phyloP scores from a whole-genome alignment of 2,797 vertebrate species.

The Channallabes apus region DNA sequence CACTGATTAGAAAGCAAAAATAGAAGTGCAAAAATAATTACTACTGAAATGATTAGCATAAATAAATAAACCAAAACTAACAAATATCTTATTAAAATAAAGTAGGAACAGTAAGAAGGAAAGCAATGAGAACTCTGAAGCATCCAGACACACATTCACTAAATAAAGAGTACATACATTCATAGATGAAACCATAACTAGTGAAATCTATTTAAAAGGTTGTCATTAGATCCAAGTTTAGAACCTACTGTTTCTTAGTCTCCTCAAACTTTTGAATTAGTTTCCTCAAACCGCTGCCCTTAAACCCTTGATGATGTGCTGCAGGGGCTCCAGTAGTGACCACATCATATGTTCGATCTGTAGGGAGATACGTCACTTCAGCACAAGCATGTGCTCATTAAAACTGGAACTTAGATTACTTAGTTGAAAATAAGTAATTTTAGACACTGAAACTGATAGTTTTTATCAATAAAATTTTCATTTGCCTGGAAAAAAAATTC shows the following conservation, averaged over 20 bases:
- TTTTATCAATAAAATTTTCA: background rate
- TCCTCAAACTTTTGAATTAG: constrained; percentile 95
- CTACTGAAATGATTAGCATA: constrained; percentile 10
- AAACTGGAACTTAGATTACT: background rate
- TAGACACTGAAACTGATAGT: background rate
- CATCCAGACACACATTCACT: background rate
- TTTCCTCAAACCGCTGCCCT: constrained; percentile 90
- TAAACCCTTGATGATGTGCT: constrained; percentile 97
- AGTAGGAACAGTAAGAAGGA: background rate
- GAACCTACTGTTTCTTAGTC: constrained; percentile 92
- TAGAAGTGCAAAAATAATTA: constrained; percentile 41
- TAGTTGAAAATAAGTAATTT: background rate
- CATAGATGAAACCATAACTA: background rate
- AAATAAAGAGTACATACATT: background rate
- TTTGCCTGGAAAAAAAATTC: background rate
- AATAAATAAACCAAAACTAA: background rate
- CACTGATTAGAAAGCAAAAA: constrained; percentile 71
- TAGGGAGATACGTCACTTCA: constrained; percentile 9
- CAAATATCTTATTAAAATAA: background rate
- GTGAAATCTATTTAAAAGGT: background rate
- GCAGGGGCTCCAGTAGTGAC: constrained; percentile 96
- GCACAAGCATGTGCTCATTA: background rate
- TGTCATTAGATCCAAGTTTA: constrained; percentile 1
- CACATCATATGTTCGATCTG: constrained; percentile 95
- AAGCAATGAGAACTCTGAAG: constrained; percentile 15